Base-by-base conservation (phyloP, 2,888 invertebrate genomes). In the Thalpophila matura region DNA sequence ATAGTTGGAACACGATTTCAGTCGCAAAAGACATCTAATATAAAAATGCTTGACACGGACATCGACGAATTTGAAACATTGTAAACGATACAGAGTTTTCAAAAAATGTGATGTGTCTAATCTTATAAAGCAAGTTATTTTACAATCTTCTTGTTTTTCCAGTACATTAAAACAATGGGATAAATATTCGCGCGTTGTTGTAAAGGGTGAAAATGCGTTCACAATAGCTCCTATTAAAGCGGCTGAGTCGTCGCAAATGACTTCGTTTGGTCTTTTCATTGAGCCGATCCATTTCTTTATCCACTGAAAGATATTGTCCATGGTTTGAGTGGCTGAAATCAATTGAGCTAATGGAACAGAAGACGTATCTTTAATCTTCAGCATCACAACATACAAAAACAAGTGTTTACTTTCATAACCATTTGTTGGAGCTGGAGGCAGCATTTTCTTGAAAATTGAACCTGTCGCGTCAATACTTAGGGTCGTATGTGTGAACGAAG, bases 381-480 rank as follows among this genome's bases (percentile, higher is more conserved):
- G n/a, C n/a, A n/a, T 49, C 47, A 57, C 49, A 16, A 57, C 57
- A 10, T 57, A 61, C 27, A 61, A 55, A 50, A 61, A 61, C 16
- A 55, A 61, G 43, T 61, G 49, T 54, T 61, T 61, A 61, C 60
- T 49, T 54, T 60, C 54, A 26, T 37, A 60, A 42, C 18, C 33
- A 49, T 61, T 42, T 42, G 42, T 42, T 37, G 54, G 54, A 55
- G 54, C 12, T 42, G 43, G 54, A 20, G 38, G 55, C 45, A 1
- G 0, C 24, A 31, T 61, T 61, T 51, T 45, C 29, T 58, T 51
- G 45, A 62, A 62, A 6, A 56, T 62, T 20, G 56, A 62, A 51
- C 56, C 46, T 5, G 55, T 61, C 55, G 61, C 49, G 54, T 55
- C 54, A 18, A 62, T 56, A 62, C 62, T 58, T 51, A 58, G 20